phyloP scores from a whole-genome alignment of 2,113 vertebrate genomes.

The Hirundichthys speculiger region DNA sequence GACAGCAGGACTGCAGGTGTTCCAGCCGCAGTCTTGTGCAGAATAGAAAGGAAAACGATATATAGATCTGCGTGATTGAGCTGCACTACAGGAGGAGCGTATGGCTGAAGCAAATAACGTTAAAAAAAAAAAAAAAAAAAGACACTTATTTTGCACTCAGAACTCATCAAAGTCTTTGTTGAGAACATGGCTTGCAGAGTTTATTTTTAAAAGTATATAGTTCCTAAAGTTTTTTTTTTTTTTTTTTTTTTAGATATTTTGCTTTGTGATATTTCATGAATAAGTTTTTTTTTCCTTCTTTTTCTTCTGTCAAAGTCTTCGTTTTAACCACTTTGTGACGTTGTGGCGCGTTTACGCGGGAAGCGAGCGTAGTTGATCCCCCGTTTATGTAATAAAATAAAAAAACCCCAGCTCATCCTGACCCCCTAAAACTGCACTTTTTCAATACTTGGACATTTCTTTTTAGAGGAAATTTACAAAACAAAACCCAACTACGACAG shows the following conservation, averaged over 20 bases:
- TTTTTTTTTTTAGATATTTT: constrained; percentile 57
- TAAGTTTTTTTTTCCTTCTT: constrained; percentile 20
- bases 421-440: not conserved
- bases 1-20: constrained; percentile 10
- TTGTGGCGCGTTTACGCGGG: constrained; percentile 1
- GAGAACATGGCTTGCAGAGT: constrained; percentile 70
- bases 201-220: constrained; percentile 16
- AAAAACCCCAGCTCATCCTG: not conserved
- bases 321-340: constrained; percentile 64
- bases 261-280: constrained; percentile 44
- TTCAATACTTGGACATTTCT: no score
- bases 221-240: not conserved
- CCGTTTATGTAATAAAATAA: not conserved
- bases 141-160: constrained; percentile 71
- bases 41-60: constrained; percentile 23
- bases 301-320: constrained; percentile 42
- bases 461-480: no score
- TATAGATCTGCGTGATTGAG: constrained; percentile 38
- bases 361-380: not conserved
- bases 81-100: constrained; percentile 70
- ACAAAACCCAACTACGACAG: no score
- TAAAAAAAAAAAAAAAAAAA: constrained; percentile 12
- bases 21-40: not conserved
- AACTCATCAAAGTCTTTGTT: constrained; percentile 71
- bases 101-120: constrained; percentile 42